Evolutionary conservation across 2,113 vertebrate genomes (phyloP), one percentile per base, ranked within the genome.

Genomic region (Cepphus grylle): DNA sequence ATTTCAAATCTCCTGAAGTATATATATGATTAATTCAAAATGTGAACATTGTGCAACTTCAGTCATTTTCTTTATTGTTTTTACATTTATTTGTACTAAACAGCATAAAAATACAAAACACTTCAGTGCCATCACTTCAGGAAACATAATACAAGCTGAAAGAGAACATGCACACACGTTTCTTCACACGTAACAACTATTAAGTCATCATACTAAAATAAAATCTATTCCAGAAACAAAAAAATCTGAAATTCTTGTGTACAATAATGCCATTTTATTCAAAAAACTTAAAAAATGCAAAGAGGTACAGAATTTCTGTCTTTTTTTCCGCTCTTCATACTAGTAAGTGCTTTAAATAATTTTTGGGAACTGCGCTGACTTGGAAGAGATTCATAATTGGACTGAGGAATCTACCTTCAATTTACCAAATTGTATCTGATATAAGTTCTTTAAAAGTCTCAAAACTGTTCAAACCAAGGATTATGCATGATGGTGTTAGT

Each of bases 1-100:
- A 94, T 91, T 94, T 95, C 95, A 96, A 63, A 83, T 26, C 83
- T 20, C 26, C 58, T 90, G 52, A 88, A 88, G 38, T 83, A 92
- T 34, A 53, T 27, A 53, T 19, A 23, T 34, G 8, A 67, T 59
- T 59, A 69, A 59, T 61, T 67, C 2, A 43, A 45, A 67, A 58
- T 45, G 15, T 1, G 3, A 62, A 30, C 17, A 36, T 63, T 81
- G 27, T 27, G 20, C 16, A 30, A 70, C 21, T 63, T 71, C 29
- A 52, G 40, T 49, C 1, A 77, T 70, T 40, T 69, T 59, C 26
- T 70, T 85, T 52, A 52, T 23, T 26, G n/a, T 55, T 55, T 88
- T 70, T n/a, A 61, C 49, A 49, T 62, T 62, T 40, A 22, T 52
- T 70, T 62, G 19, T 62, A n/a, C 15, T 72, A 70, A 76, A 69